phyloP scores from a whole-genome alignment of 2,113 vertebrate genomes.

The Tupaia chinensis region DNA sequence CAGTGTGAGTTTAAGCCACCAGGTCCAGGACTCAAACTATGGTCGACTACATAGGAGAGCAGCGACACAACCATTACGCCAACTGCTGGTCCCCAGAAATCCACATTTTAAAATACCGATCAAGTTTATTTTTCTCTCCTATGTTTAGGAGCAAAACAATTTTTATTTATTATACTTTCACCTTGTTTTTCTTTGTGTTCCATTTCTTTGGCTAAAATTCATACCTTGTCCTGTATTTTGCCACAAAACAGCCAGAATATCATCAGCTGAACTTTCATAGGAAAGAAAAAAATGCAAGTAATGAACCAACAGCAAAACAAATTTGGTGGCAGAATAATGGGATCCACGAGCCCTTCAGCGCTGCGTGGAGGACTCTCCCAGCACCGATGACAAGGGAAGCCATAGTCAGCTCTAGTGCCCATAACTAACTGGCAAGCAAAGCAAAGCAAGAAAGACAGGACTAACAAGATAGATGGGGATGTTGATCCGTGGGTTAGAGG shows the following conservation, averaged over 20 bases:
- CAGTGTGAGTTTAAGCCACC: too few relatives aligned
- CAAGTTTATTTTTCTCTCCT: not conserved
- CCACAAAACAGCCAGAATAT: not conserved
- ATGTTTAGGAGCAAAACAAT: not conserved
- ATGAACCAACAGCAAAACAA: not conserved
- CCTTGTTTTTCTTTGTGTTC: not conserved
- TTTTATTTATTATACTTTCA: not conserved
- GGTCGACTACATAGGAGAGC: too few relatives aligned
- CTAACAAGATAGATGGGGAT: not conserved
- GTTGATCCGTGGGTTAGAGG: not conserved
- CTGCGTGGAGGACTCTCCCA: not conserved
- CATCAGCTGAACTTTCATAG: not conserved
- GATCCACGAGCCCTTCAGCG: not conserved
- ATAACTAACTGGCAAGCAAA: not conserved
- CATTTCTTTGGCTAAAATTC: conserved; percentile 20
- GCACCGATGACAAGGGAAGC: not conserved
- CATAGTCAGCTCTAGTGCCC: not conserved
- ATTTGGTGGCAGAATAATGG: not conserved
- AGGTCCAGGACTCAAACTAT: too few relatives aligned
- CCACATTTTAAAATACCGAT: not conserved
- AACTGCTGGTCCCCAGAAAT: not conserved
- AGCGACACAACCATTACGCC: too few relatives aligned
- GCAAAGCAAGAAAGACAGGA: not conserved
- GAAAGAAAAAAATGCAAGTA: not conserved
- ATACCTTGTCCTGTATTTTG: not conserved